Percentiles rank a stretch among this genome's conserved stretches.
Conservation (phyloP, 1,140 invertebrate genomes). For the Drosophila nasuta region DNA sequence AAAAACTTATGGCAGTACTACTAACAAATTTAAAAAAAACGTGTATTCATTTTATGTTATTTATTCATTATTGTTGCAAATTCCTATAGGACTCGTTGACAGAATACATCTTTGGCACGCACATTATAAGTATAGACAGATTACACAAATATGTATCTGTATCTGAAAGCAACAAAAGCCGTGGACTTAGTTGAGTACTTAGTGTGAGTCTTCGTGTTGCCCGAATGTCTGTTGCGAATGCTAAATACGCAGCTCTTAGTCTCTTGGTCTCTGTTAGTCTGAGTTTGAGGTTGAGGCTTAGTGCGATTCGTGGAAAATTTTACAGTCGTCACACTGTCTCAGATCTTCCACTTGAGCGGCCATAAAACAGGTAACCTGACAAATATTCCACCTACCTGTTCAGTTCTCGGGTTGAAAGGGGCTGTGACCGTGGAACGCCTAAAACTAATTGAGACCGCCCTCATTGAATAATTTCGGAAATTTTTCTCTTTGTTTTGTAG, state of each 20-base stretch:
- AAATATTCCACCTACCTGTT: conserved; percentile 58
- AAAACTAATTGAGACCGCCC: conserved; percentile 83
- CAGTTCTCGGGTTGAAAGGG: conserved; percentile 6
- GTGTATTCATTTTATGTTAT: no score
- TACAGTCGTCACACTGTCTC: conserved; percentile 58
- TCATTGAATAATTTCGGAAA: conserved; percentile 80
- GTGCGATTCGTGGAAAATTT: conserved; percentile 67
- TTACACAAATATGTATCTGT: not conserved
- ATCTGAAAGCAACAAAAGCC: conserved; percentile 20
- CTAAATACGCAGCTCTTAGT: conserved; percentile 7
- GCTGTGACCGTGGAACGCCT: conserved; percentile 61
- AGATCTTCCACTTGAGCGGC: conserved; percentile 70
- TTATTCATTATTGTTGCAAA: no score
- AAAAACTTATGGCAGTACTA: no score
- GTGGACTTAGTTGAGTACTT: conserved; percentile 14
- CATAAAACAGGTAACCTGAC: conserved; percentile 62
- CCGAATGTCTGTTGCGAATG: conserved; percentile 25
- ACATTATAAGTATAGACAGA: no score
- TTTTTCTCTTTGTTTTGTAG: conserved; percentile 51
- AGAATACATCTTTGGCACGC: no score
- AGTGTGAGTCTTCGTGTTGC: conserved; percentile 22
- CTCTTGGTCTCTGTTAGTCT: conserved; percentile 9
- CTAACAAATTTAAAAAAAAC: no score
- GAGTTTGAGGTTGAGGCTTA: conserved; percentile 46
- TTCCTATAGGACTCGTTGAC: no score